These are phyloP conservation scores for Agrypnia vestita DNA, from an alignment of 1,140 invertebrate species.

Conservation along the genomic window DNA sequence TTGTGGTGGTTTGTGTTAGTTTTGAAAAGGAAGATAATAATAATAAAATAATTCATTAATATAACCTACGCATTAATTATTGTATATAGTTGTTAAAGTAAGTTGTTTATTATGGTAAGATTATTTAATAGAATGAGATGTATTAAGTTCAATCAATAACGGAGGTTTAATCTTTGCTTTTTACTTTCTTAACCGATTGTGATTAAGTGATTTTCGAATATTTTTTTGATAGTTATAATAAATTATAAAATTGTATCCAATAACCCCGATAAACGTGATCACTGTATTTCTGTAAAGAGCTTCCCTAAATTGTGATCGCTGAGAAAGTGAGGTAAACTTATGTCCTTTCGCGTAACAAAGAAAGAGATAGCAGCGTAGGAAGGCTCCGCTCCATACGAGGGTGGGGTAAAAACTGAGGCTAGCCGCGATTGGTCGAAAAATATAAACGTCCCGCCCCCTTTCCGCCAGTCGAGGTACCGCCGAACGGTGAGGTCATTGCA, in stretches of 20 bases:
- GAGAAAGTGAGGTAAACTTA: conserved; percentile 37
- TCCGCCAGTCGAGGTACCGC: conserved; percentile 32
- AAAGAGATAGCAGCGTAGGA: conserved; percentile 41
- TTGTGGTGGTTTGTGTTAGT: too few relatives aligned
- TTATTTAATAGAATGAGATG: too few relatives aligned
- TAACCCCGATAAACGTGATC: conserved; percentile 48
- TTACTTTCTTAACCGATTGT: too few relatives aligned
- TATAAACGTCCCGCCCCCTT: conserved; percentile 47
- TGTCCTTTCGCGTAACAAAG: background rate
- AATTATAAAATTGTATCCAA: conserved; percentile 24
- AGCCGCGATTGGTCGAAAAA: conserved; percentile 47
- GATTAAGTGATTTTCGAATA: too few relatives aligned
- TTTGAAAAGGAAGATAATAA: too few relatives aligned
- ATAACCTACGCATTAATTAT: too few relatives aligned
- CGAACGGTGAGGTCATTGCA: conserved; percentile 49
- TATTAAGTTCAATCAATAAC: too few relatives aligned
- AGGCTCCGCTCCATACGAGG: conserved; percentile 37
- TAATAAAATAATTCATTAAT: too few relatives aligned
- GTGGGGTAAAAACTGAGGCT: conserved; percentile 20
- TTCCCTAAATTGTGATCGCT: conserved; percentile 38
- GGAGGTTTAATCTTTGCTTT: too few relatives aligned
- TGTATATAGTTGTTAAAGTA: too few relatives aligned
- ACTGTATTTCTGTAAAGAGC: conserved; percentile 40
- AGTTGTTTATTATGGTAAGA: too few relatives aligned
- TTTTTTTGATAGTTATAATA: too few relatives aligned